Conservation (phyloP, 2,797 vertebrate species). For the Pitangus sulphuratus region DNA sequence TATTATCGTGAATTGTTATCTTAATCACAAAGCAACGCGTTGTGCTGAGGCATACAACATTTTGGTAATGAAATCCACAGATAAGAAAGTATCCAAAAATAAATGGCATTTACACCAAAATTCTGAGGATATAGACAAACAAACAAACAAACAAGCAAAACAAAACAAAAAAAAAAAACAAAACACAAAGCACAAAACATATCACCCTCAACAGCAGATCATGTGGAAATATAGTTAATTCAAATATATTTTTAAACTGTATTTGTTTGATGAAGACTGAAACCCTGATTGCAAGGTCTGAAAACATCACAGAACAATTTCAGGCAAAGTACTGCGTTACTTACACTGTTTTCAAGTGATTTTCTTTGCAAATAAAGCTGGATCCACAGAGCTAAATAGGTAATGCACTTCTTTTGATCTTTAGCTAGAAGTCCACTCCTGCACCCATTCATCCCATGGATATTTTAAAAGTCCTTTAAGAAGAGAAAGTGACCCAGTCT, state of each 20-base stretch:
- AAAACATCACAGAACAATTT: neutral
- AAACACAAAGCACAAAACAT: neutral
- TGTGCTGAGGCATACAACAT: neutral
- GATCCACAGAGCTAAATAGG: neutral
- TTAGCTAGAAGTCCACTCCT: neutral
- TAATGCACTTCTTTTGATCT: neutral
- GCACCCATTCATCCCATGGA: no score
- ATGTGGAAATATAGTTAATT: neutral
- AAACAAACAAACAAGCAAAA: neutral
- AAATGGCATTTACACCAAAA: neutral
- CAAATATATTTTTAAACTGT: neutral
- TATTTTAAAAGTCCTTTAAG: neutral
- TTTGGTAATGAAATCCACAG: neutral
- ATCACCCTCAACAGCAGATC: neutral
- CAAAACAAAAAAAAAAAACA: no score
- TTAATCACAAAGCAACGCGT: neutral
- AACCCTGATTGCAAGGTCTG: neutral
- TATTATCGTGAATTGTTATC: neutral
- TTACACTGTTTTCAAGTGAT: neutral
- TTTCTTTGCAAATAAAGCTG: neutral
- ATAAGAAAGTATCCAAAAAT: neutral
- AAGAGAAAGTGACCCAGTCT: neutral
- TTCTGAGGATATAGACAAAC: neutral
- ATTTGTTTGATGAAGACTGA: neutral
- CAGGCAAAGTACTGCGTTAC: neutral